Base-by-base conservation (phyloP, 1,140 invertebrate genomes). In the Macrosteles quadrilineatus region DNA sequence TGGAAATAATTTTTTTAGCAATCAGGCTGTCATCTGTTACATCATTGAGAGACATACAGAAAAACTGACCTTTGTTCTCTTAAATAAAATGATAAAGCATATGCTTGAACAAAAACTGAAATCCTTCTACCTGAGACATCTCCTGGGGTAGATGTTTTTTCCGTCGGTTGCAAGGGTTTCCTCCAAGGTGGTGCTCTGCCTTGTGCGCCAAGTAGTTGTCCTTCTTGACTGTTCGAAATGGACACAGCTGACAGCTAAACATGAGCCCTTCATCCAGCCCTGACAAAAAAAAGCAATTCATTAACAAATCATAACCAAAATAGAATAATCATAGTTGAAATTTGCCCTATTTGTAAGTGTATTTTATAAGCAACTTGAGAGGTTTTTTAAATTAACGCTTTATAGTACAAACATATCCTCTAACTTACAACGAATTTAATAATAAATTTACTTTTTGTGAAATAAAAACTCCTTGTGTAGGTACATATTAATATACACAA, bases 161-260 rank as follows among this genome's bases (percentile, higher is more conserved):
- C 53, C 53, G 19, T 57, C 53, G 21, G 11, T 21, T 57, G 2
- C 53, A 14, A 29, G 29, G 53, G 23, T 57, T 23, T 21, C 53
- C 23, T 25, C 59, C 32, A 1, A 32, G 30, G 1, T 29, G 17
- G 47, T 85, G 83, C 67, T 82, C 82, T 23, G 79, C 77, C 59
- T 81, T 73, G 72, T 85, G 84, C 45, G 81, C 77, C 11, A 79
- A 68, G 53, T 79, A 83, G 45, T 78, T 80, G 19, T 80, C 76
- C 71, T 82, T 79, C 69, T 83, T 84, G 12, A 86, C 78, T 31
- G 84, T 81, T 66, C 78, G 78, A 75, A 81, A 85, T 1, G 77
- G 77, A 72, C 85, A 86, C 30, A 77, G 53, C n/a, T 77, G 72
- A 75, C 85, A 86, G 31, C 75, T 76, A 73, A 80, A 85, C 69